Conservation (phyloP, 1,140 invertebrate genomes). For the Drosophila ambigua region DNA sequence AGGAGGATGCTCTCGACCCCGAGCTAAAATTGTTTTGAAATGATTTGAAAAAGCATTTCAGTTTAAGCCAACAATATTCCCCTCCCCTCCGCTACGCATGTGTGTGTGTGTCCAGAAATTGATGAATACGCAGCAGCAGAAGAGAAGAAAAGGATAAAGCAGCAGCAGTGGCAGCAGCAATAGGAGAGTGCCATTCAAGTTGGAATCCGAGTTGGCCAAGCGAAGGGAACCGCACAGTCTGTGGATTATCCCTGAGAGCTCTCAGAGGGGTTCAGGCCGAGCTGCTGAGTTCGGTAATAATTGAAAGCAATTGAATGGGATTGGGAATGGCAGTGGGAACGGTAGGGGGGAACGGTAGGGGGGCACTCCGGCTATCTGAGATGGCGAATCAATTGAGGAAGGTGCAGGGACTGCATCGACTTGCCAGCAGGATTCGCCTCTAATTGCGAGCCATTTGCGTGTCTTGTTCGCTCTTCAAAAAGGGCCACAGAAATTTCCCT, state of each 20-base stretch:
- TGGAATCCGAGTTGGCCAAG: too few relatives aligned
- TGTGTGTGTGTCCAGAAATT: slow-evolving; percentile 19
- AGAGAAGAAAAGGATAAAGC: not conserved
- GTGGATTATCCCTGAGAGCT: slow-evolving; percentile 7
- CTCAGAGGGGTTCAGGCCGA: not conserved
- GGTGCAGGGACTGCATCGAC: too few relatives aligned
- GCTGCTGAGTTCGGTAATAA: too few relatives aligned
- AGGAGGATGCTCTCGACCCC: not conserved
- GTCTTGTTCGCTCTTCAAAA: not conserved
- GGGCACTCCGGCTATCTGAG: too few relatives aligned
- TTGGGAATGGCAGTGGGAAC: too few relatives aligned
- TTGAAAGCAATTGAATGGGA: too few relatives aligned
- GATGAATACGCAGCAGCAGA: slow-evolving; percentile 22
- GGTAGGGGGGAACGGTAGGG: too few relatives aligned
- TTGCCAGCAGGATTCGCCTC: too few relatives aligned
- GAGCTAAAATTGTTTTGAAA: slow-evolving; percentile 46
- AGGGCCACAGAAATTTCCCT: slow-evolving; percentile 2
- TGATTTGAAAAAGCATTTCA: slow-evolving; percentile 49
- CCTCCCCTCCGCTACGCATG: slow-evolving; percentile 1
- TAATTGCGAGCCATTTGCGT: too few relatives aligned
- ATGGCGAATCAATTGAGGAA: too few relatives aligned
- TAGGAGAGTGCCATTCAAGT: not conserved
- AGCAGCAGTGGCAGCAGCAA: not conserved
- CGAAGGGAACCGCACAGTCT: slow-evolving; percentile 8
- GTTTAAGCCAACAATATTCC: slow-evolving; percentile 44